Conservation (phyloP, 2,888 invertebrate species). For the Zygogramma bicolorata region DNA sequence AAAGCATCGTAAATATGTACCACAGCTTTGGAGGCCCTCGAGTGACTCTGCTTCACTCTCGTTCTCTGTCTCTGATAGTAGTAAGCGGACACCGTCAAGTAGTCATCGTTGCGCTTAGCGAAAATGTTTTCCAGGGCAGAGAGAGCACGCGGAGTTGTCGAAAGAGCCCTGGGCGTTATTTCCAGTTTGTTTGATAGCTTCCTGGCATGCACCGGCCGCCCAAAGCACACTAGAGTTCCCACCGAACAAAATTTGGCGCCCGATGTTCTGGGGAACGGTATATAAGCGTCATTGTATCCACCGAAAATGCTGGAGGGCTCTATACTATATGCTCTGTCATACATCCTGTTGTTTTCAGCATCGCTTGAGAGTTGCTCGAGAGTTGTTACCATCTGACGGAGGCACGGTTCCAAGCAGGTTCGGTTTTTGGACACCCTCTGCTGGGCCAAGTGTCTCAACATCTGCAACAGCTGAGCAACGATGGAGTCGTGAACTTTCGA, state of each 20-base stretch:
- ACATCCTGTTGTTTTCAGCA: slow-evolving; percentile 67
- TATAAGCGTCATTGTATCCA: slow-evolving; percentile 79
- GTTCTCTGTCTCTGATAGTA: slow-evolving; percentile 74
- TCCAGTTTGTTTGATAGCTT: slow-evolving; percentile 79
- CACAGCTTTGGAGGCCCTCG: slow-evolving; percentile 71
- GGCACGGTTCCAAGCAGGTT: slow-evolving; percentile 89
- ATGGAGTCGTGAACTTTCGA: slow-evolving; percentile 77
- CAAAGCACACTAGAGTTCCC: slow-evolving; percentile 88
- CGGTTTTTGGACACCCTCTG: slow-evolving; percentile 87
- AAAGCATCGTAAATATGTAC: slow-evolving; percentile 82
- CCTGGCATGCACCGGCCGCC: slow-evolving; percentile 75
- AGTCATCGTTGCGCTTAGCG: slow-evolving; percentile 60
- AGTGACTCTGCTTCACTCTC: slow-evolving; percentile 50
- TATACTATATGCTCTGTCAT: slow-evolving; percentile 52
- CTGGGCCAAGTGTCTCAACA: slow-evolving; percentile 83
- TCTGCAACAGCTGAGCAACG: slow-evolving; percentile 82
- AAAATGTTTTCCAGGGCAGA: slow-evolving; percentile 75
- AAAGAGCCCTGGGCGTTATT: slow-evolving; percentile 83
- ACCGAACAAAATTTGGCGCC: slow-evolving; percentile 94
- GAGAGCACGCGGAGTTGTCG: slow-evolving; percentile 83
- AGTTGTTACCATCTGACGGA: slow-evolving; percentile 77
- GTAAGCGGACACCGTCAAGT: slow-evolving; percentile 75
- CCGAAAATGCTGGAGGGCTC: slow-evolving; percentile 60
- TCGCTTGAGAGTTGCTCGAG: slow-evolving; percentile 74
- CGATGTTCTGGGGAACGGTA: slow-evolving; percentile 94